Evolutionary conservation across 2,888 invertebrate species (phyloP), one percentile per base, ranked within the genome.

Genomic region (Phragmatobia fuliginosa): DNA sequence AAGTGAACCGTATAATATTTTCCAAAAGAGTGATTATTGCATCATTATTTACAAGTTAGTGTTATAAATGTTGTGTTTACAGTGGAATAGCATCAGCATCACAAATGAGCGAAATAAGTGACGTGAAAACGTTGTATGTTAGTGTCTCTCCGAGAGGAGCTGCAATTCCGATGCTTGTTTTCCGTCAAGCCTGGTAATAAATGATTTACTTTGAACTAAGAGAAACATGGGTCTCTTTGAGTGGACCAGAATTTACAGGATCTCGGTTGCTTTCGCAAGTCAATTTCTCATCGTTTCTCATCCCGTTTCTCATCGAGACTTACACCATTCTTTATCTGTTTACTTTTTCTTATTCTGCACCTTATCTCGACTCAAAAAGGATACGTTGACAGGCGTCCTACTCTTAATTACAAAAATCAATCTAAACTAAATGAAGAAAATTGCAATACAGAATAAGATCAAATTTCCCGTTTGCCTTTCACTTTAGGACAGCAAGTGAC

Each of bases 21-120:
- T 21, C 0, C 0, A 28, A 72, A 77, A 45, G 45, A 66, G n/a
- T 52, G 60, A 61, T 5, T 32, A 38, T 74, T 1, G n/a, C 36
- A 28, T 72, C 28, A 21, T 14, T 11, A 38, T 10, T 58, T 32
- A 60, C 28, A 62, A 18, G 25, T n/a, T 45, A 58, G 33, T 49
- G 45, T 67, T 62, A 60, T 45, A 56, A 70, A 32, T 63, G 60
- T 36, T n/a, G 62, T 72, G 59, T 66, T 70, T 70, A 67, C 63
- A 56, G 36, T 59, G 73, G 64, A 79, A 81, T 73, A 75, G 76
- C 77, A 83, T 80, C 76, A 74, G 84, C 82, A 82, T 83, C 71
- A 72, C 80, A 80, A 84, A 87, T 86, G 84, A 83, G 78, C 66
- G 84, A 85, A 84, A 85, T 84, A 85, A 82, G 68, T 84, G 82